Evolutionary conservation across 1,140 invertebrate genomes (phyloP).

Genomic region (Hormaphis cornu): DNA sequence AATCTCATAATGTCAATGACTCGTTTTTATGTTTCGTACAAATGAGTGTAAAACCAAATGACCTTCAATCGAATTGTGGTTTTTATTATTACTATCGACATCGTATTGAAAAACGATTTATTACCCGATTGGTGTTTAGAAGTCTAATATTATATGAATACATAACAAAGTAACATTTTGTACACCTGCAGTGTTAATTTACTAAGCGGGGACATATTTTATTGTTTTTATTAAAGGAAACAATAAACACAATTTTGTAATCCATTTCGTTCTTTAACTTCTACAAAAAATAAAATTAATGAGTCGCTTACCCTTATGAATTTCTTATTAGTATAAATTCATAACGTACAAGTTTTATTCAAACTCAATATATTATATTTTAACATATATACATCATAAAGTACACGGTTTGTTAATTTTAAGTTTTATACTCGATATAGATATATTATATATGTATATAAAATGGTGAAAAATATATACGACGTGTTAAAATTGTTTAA

Average conservation of each 20-base stretch:
- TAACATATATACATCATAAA: too few relatives aligned
- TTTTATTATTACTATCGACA: too few relatives aligned
- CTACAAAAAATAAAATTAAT: constrained; percentile 8
- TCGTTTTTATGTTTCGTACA: too few relatives aligned
- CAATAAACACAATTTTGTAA: constrained; percentile 10
- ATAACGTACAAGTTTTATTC: constrained; percentile 1
- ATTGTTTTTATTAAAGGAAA: background rate
- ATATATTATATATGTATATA: too few relatives aligned
- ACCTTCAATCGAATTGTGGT: too few relatives aligned
- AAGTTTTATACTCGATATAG: background rate
- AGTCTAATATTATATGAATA: too few relatives aligned
- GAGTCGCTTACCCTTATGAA: background rate
- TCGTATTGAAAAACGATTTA: too few relatives aligned
- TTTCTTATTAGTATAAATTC: constrained; percentile 11
- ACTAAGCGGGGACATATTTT: background rate
- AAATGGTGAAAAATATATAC: background rate
- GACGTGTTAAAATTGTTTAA: background rate
- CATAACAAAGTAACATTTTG: too few relatives aligned
- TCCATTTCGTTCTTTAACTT: constrained; percentile 4
- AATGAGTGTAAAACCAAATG: too few relatives aligned
- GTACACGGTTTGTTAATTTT: background rate
- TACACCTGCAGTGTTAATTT: too few relatives aligned
- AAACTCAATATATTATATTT: background rate
- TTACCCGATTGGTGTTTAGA: too few relatives aligned
- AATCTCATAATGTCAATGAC: too few relatives aligned